phyloP scores from a whole-genome alignment of 2,888 invertebrate species.

The Priocnemis perturbator region DNA sequence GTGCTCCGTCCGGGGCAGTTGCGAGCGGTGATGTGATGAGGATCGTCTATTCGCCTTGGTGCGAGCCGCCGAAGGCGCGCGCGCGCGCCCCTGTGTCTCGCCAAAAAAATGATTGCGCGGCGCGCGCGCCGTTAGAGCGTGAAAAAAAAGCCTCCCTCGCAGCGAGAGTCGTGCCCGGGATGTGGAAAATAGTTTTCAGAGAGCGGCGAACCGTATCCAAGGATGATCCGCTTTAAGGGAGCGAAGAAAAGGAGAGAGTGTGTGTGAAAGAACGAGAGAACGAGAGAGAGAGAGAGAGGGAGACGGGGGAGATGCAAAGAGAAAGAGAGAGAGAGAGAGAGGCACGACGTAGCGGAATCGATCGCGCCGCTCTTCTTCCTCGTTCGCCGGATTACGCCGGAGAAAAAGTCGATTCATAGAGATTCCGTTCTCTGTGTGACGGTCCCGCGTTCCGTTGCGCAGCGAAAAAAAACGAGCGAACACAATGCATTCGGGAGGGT shows the following conservation, averaged over 20 bases:
- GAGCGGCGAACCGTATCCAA: conserved; percentile 1
- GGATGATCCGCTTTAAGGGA: not conserved
- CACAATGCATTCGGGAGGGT: not conserved
- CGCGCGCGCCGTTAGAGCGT: not conserved
- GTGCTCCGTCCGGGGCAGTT: conserved; percentile 44
- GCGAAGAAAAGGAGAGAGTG: conserved; percentile 8
- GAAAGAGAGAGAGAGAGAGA: conserved; percentile 19
- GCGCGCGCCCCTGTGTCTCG: not conserved
- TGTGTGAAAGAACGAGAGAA: not conserved
- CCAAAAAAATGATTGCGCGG: conserved; percentile 1
- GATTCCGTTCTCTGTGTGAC: not conserved
- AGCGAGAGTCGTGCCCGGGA: not conserved
- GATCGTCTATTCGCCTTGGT: not conserved
- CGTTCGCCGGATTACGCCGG: not conserved
- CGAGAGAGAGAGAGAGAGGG: conserved; percentile 13
- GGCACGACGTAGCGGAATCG: conserved; percentile 16
- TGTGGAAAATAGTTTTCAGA: not conserved
- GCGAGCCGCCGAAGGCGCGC: not conserved
- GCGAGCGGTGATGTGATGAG: conserved; percentile 33
- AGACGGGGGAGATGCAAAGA: conserved; percentile 25
- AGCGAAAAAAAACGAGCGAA: too few species aligned
- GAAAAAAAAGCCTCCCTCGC: conserved; percentile 1
- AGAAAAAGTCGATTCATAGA: conserved; percentile 2
- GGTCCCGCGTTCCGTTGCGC: too few species aligned
- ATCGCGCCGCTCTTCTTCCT: conserved; percentile 8